phyloP scores from a whole-genome alignment of 2,113 vertebrate species.

The Condylura cristata region DNA sequence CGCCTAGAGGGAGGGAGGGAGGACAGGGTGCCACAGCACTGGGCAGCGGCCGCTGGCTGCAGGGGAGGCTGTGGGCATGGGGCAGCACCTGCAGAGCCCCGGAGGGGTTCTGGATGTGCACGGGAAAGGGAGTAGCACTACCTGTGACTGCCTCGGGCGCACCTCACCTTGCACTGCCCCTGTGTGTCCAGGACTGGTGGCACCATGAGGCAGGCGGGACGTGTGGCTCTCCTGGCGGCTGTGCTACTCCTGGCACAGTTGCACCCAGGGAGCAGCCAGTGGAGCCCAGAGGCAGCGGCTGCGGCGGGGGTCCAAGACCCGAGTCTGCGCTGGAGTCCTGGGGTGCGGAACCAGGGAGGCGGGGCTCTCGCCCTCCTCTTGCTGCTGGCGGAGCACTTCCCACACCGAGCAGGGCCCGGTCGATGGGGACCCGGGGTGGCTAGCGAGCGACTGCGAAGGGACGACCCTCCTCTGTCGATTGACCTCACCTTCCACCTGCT shows the following conservation, averaged over 20 bases:
- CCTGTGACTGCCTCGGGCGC: conserved; percentile 7
- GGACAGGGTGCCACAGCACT: not conserved
- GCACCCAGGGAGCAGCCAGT: conserved; percentile 49
- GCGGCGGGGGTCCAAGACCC: conserved; percentile 33
- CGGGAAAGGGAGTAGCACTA: not conserved
- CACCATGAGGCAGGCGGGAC: conserved; percentile 68
- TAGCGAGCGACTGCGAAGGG: conserved; percentile 83
- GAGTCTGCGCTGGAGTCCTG: conserved; percentile 76
- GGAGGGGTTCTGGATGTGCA: not conserved
- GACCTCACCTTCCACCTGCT: conserved; percentile 97
- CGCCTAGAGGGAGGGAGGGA: not conserved
- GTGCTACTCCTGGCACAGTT: conserved; percentile 71
- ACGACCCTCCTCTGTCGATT: conserved; percentile 93
- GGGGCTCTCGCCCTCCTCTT: conserved; percentile 69
- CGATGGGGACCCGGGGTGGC: not conserved
- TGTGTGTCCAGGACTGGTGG: conserved; percentile 63
- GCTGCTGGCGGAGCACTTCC: conserved; percentile 70
- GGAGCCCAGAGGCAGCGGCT: conserved; percentile 4
- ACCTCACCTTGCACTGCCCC: conserved; percentile 55
- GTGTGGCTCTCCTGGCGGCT: conserved; percentile 43
- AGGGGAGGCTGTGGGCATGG: not conserved
- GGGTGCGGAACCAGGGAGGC: conserved; percentile 61
- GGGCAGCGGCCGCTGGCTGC: not conserved
- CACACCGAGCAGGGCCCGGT: not conserved
- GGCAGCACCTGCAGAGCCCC: not conserved